Percentiles rank a stretch among this genome's conserved stretches.
These are phyloP conservation scores for Chunga burmeisteri DNA, from an alignment of 2,113 vertebrate genomes.

Conservation along the genomic window DNA sequence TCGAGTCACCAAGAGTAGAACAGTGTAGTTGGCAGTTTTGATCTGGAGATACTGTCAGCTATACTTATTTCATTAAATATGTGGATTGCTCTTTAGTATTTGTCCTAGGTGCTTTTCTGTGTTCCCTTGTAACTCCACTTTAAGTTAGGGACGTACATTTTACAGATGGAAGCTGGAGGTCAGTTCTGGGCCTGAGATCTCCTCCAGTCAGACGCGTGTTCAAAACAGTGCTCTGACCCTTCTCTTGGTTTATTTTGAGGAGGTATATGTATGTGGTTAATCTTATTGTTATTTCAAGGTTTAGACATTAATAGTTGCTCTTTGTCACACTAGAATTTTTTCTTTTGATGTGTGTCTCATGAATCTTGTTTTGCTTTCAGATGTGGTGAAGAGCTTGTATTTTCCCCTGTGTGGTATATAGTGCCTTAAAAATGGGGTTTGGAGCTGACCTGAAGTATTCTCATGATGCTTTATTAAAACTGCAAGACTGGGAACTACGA, in stretches of 20 bases:
- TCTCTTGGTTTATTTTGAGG: neutral
- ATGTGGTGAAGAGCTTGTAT: slow-evolving; percentile 72
- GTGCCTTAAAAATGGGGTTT: slow-evolving; percentile 92
- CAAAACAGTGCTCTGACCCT: neutral
- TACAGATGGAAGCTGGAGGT: neutral
- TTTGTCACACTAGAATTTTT: neutral
- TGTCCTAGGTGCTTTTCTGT: neutral
- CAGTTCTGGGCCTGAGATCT: neutral
- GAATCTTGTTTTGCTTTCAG: slow-evolving; percentile 43
- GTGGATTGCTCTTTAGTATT: neutral
- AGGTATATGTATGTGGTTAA: neutral
- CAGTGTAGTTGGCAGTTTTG: neutral
- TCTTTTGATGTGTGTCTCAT: neutral
- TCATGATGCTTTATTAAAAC: slow-evolving; percentile 93
- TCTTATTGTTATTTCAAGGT: neutral
- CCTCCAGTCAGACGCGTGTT: neutral
- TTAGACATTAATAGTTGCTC: neutral
- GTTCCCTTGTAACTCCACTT: neutral
- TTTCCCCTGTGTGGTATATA: slow-evolving; percentile 53
- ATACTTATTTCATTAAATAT: neutral
- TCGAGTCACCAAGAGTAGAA: neutral
- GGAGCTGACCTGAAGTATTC: slow-evolving; percentile 93
- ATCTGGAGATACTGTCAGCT: neutral
- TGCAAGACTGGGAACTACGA: slow-evolving; percentile 97
- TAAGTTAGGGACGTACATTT: neutral